Conservation (phyloP, 2,888 invertebrate genomes). For the Colletes collaris region DNA sequence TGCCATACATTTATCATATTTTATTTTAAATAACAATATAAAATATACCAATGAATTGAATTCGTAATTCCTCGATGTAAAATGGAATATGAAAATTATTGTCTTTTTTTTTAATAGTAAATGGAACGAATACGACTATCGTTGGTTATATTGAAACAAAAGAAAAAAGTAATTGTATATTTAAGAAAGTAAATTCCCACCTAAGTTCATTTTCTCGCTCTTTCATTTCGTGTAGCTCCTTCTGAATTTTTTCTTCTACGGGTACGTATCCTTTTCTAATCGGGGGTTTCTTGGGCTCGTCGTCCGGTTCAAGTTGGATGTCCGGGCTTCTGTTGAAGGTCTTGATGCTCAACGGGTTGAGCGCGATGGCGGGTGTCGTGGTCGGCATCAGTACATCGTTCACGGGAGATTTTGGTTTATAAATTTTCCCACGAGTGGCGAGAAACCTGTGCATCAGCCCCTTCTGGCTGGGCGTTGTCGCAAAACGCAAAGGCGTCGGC, state of each 20-base stretch:
- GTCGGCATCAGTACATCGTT: conserved; percentile 66
- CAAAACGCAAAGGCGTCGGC: conserved; percentile 84
- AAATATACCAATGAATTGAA: no score
- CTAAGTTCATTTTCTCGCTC: conserved; percentile 92
- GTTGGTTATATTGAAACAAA: no score
- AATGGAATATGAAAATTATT: no score
- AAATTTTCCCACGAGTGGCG: conserved; percentile 90
- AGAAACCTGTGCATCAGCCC: conserved; percentile 93
- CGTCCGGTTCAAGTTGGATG: conserved; percentile 69
- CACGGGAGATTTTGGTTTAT: conserved; percentile 68
- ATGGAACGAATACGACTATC: no score
- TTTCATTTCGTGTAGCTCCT: conserved; percentile 93
- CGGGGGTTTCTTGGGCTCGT: conserved; percentile 81
- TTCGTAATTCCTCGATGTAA: no score
- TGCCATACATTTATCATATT: no score
- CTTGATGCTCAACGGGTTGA: conserved; percentile 75
- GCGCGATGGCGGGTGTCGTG: conserved; percentile 70
- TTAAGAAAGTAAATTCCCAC: conserved; percentile 74
- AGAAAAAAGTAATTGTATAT: neutral
- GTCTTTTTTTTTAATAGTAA: no score
- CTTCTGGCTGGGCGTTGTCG: conserved; percentile 87
- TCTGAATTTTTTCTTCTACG: conserved; percentile 94
- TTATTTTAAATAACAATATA: no score
- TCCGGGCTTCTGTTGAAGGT: conserved; percentile 73
- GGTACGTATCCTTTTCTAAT: conserved; percentile 91